Evolutionary conservation across 92 coral and sea anemone genomes (phyloP).

Genomic region (Muricea muricata): DNA sequence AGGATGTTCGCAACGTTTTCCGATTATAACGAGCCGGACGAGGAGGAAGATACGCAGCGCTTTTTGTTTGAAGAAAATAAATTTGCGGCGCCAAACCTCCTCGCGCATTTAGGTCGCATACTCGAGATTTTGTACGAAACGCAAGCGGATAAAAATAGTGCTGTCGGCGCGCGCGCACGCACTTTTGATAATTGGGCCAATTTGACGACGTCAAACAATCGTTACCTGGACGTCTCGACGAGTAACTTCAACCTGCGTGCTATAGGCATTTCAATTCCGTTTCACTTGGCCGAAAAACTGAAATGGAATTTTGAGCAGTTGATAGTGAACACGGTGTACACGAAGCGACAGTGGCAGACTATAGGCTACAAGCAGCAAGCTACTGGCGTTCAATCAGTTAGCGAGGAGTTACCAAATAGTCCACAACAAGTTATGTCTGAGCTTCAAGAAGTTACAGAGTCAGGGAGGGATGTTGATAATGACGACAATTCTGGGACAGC

Average conservation of each 20-base stretch:
- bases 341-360: constrained; percentile 96
- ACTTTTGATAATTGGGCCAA: constrained; percentile 5
- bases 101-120: constrained; percentile 88
- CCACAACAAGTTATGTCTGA: not conserved
- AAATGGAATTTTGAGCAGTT: constrained; percentile 85
- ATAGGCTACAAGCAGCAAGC: constrained; percentile 92
- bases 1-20: constrained; percentile 48
- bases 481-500: not conserved
- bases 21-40: constrained; percentile 83
- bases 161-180: not conserved
- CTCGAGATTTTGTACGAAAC: constrained; percentile 80
- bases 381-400: not conserved
- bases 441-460: not conserved
- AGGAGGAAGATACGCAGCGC: constrained; percentile 95
- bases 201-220: constrained; percentile 46
- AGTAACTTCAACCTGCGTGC: not conserved
- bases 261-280: constrained; percentile 80
- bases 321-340: constrained; percentile 75
- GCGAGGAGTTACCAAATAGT: not conserved
- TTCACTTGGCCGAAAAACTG: constrained; percentile 74
- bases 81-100: constrained; percentile 94
- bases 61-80: constrained; percentile 95
- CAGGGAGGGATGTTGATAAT: not conserved
- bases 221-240: not conserved
- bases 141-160: constrained; percentile 56